Base-by-base conservation (phyloP, 2,113 vertebrate genomes). In the Silurus glanis region DNA sequence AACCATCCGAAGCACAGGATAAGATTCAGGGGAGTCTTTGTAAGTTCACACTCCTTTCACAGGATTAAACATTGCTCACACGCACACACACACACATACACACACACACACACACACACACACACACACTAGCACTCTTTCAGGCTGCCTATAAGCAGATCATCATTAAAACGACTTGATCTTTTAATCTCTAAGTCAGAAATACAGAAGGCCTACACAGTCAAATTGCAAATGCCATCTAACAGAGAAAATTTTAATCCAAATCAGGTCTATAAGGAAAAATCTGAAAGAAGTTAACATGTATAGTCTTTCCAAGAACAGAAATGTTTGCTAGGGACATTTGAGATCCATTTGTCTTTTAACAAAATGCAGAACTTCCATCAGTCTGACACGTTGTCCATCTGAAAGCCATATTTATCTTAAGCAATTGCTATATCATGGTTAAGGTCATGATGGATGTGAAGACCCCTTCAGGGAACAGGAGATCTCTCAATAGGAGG, bases 21-120 rank as follows among this genome's bases (percentile, higher is more conserved):
- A 64, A 87, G 87, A 88, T 87, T 85, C 69, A 19, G 71, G 61
- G 51, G 79, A 82, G 80, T 87, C 58, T 47, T 58, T 76, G 71
- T 87, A 49, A 66, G 66, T 82, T 81, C 84, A 80, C 51, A 69
- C 64, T 82, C 45, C 37, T 56, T 85, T 85, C 62, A 80, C 75
- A 69, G 76, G 84, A 80, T 80, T 80, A 80, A 67, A 80, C 51
- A 37, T 37, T 80, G 45, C 75, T 55, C 61, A 80, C 28, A 83
- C 62, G 16, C 55, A 56, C 55, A 3, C 55, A 56, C 55, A 56
- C 55, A 6, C 55, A 56, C 55, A 6, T 4, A 56, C 55, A 56
- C 55, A 56, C 55, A 56, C 55, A 56, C 55, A 56, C 55, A 56
- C 55, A 56, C 55, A 56, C 55, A 56, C 55, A 56, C 55, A 56